Evolutionary conservation across 2,113 vertebrate species (phyloP).

Genomic region (Cyprinus carpio): DNA sequence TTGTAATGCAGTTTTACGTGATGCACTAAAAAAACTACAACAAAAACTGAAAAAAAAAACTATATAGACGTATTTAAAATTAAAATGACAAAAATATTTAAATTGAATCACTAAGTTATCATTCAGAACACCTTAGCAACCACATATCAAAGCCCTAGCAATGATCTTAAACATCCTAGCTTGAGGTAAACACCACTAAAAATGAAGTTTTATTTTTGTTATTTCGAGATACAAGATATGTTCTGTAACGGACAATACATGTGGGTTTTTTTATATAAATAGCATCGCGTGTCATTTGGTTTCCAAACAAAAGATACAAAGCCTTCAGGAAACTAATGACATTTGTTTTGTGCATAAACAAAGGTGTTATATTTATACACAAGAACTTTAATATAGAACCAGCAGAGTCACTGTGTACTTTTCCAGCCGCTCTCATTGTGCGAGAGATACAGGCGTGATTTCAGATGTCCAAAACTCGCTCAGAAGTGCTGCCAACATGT

Average conservation of each 20-base stretch:
- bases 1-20: too few species aligned
- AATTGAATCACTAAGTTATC: neutral
- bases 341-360: conserved; percentile 5
- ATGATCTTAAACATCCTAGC: neutral
- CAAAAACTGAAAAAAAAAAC: too few species aligned
- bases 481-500: neutral
- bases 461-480: neutral
- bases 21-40: too few species aligned
- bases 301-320: neutral
- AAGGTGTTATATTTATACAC: neutral
- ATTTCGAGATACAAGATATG: neutral
- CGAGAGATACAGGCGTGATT: neutral
- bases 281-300: neutral
- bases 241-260: neutral
- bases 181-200: neutral
- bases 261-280: neutral
- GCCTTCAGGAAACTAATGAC: conserved; percentile 1
- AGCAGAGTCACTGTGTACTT: conserved; percentile 28
- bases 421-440: neutral
- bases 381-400: conserved; percentile 6
- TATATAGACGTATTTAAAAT: too few species aligned
- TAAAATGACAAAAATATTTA: too few species aligned
- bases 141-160: neutral
- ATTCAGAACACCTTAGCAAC: neutral
- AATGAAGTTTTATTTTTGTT: neutral